phyloP scores from a whole-genome alignment of 1,140 invertebrate species.

The Nilaparvata lugens region DNA sequence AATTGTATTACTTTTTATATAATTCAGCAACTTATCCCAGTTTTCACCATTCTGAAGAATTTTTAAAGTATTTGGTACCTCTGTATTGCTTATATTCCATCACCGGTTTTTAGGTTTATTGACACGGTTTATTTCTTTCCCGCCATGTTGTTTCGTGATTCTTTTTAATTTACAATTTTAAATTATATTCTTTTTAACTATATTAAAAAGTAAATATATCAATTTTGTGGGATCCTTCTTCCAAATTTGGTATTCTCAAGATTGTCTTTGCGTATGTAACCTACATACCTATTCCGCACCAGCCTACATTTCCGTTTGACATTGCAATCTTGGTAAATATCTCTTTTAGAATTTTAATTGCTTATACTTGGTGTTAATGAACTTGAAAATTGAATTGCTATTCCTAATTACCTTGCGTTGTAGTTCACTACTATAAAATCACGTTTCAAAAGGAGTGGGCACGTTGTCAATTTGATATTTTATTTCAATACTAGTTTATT shows the following conservation, averaged over 20 bases:
- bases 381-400: too few relatives aligned
- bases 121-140: conserved; percentile 19
- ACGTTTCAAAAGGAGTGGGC: too few relatives aligned
- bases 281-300: not conserved
- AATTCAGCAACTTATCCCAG: not conserved
- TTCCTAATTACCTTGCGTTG: too few relatives aligned
- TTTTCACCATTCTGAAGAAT: not conserved
- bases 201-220: too few relatives aligned
- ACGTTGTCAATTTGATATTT: too few relatives aligned
- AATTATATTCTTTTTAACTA: too few relatives aligned
- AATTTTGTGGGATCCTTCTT: too few relatives aligned
- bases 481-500: too few relatives aligned
- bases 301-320: not conserved
- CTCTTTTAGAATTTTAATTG: not conserved
- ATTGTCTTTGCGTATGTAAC: not conserved
- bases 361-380: not conserved
- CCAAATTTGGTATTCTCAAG: not conserved
- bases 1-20: not conserved
- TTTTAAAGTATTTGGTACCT: not conserved
- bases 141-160: conserved; percentile 22
- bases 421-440: too few relatives aligned
- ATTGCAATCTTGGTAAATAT: not conserved
- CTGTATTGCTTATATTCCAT: not conserved
- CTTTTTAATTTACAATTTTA: too few relatives aligned
- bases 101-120: conserved; percentile 22